These are phyloP conservation scores for Prochilodus magdalenae DNA, from an alignment of 2,113 vertebrate species.

Conservation along the genomic window DNA sequence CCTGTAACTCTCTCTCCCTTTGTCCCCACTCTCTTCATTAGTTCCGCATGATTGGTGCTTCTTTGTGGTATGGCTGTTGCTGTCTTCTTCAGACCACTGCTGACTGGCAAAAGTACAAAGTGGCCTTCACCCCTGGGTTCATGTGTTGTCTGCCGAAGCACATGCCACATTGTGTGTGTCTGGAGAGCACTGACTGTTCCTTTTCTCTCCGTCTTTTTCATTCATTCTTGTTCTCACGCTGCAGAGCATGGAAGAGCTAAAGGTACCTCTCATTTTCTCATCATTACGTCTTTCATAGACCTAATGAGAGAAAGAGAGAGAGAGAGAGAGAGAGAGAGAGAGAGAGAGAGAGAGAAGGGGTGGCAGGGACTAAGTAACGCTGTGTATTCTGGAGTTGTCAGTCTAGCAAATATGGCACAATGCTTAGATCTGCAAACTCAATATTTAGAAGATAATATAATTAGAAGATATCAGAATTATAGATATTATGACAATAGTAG, in stretches of 20 bases:
- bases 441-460: too few relatives aligned
- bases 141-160: conserved; percentile 58
- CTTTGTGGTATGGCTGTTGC: conserved; percentile 63
- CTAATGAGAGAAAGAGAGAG: not conserved
- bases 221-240: conserved; percentile 56
- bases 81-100: conserved; percentile 63
- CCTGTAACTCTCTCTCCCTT: conserved; percentile 49
- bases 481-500: too few relatives aligned
- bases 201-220: conserved; percentile 55
- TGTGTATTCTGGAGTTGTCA: not conserved
- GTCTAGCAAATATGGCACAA: not conserved
- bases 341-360: not conserved
- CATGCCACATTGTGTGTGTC: conserved; percentile 31
- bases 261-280: conserved; percentile 2
- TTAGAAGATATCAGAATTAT: too few relatives aligned
- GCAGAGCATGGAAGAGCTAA: not conserved
- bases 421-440: too few relatives aligned
- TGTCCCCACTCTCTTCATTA: conserved; percentile 58
- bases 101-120: conserved; percentile 65
- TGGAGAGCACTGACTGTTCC: conserved; percentile 4
- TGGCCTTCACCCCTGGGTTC: conserved; percentile 55
- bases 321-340: not conserved
- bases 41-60: conserved; percentile 67
- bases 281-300: conserved; percentile 2
- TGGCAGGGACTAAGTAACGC: too few relatives aligned